Evolutionary conservation across 2,797 vertebrate species (phyloP).

Genomic region (Hippocampus kuda): DNA sequence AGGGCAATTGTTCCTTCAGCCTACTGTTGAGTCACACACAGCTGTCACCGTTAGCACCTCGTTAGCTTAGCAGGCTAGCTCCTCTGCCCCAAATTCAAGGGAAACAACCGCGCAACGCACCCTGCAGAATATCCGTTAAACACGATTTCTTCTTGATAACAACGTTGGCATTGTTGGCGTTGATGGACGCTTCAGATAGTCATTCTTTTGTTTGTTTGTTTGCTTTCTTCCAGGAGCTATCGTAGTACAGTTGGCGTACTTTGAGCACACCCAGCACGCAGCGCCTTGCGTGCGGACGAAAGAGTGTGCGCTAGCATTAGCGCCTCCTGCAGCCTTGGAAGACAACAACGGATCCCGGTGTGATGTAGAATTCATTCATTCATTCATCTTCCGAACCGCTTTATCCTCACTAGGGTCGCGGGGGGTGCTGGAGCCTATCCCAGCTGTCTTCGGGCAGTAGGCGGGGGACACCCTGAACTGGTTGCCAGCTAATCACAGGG

Average conservation of each 20-base stretch:
- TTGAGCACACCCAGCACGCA: constrained; percentile 49
- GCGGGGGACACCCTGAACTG: too few species aligned
- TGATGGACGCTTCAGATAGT: constrained; percentile 36
- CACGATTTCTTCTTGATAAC: constrained; percentile 38
- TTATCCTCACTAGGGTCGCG: too few species aligned
- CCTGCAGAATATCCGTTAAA: constrained; percentile 54
- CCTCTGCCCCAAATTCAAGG: constrained; percentile 3
- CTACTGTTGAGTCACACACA: constrained; percentile 38
- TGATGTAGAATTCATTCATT: too few species aligned
- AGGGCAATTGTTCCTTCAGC: constrained; percentile 21
- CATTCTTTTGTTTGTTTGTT: constrained; percentile 23
- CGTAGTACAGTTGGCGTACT: constrained; percentile 42
- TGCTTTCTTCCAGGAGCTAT: constrained; percentile 9
- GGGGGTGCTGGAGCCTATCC: too few species aligned
- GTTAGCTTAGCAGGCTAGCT: constrained; percentile 15
- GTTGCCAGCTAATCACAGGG: too few species aligned
- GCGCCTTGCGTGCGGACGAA: neutral
- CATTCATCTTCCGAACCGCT: too few species aligned
- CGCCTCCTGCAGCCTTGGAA: constrained; percentile 22
- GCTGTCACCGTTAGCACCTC: constrained; percentile 47
- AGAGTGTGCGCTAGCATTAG: rapidly evolving
- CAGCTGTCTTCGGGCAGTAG: too few species aligned
- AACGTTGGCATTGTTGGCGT: constrained; percentile 57
- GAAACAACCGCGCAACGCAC: constrained; percentile 45
- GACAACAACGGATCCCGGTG: neutral